Evolutionary conservation across 2,888 invertebrate species (phyloP).

Genomic region (Polymixis lichenea): DNA sequence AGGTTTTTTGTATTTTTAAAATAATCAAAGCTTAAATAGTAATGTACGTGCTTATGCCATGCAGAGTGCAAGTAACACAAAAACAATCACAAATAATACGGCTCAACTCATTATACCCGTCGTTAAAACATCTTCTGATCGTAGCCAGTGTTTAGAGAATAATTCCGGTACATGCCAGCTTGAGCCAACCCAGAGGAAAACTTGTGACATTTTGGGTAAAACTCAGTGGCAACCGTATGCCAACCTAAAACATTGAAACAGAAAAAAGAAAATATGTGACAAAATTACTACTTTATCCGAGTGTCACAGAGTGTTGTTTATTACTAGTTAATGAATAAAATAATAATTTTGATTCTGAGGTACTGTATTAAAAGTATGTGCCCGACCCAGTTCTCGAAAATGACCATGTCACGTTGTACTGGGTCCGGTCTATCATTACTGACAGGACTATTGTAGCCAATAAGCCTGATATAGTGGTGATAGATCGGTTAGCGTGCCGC

Average conservation of each 20-base stretch:
- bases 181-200: conserved; percentile 92
- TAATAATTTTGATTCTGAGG: no score
- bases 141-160: conserved; percentile 93
- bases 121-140: conserved; percentile 46
- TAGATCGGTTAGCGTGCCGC: no score
- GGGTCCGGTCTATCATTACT: no score
- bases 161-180: conserved; percentile 95
- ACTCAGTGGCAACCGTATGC: conserved; percentile 93
- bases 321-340: not conserved
- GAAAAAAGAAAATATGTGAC: not conserved
- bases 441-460: no score
- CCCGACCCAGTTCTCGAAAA: no score
- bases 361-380: no score
- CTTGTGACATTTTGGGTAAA: conserved; percentile 93
- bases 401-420: no score
- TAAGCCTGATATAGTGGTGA: no score
- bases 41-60: conserved; percentile 8
- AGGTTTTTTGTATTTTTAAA: not conserved
- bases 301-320: not conserved
- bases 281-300: not conserved
- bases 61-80: conserved; percentile 4
- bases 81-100: not conserved
- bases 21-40: not conserved
- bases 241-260: conserved; percentile 73
- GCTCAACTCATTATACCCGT: conserved; percentile 32